Percentiles rank a stretch among this genome's conserved stretches.
These are phyloP conservation scores for Lordiphosa stackelbergi DNA, from an alignment of 1,140 invertebrate species.

Conservation along the genomic window DNA sequence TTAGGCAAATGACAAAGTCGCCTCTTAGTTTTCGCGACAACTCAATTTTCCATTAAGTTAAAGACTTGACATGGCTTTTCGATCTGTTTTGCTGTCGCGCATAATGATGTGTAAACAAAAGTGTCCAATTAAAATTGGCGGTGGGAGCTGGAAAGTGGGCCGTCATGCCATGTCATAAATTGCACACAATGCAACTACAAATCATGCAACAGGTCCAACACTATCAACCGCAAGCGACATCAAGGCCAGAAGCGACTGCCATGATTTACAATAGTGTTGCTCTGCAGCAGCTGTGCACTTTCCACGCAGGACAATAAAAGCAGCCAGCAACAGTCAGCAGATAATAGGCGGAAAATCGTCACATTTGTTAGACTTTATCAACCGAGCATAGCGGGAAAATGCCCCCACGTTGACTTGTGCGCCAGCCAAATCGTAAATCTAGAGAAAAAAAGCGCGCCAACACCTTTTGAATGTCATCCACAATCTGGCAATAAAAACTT, in stretches of 20 bases:
- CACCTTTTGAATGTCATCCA: conserved; percentile 36
- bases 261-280: conserved; percentile 61
- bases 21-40: conserved; percentile 6
- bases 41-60: conserved; percentile 43
- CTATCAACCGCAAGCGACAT: conserved; percentile 10
- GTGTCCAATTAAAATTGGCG: conserved; percentile 29
- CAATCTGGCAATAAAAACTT: conserved; percentile 48
- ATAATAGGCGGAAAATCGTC: conserved; percentile 75
- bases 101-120: conserved; percentile 59
- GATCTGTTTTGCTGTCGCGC: conserved; percentile 24
- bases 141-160: conserved; percentile 3
- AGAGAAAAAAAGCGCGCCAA: conserved; percentile 33
- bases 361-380: conserved; percentile 66
- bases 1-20: conserved; percentile 47
- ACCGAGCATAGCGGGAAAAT: conserved; percentile 3
- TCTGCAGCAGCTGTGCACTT: conserved; percentile 54
- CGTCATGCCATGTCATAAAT: conserved; percentile 51
- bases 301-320: conserved; percentile 65
- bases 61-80: conserved; percentile 11
- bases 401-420: conserved; percentile 9
- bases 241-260: conserved; percentile 34
- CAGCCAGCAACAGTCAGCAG: conserved; percentile 30
- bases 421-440: conserved; percentile 57
- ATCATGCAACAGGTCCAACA: conserved; percentile 68
- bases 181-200: conserved; percentile 38